phyloP scores from a whole-genome alignment of 2,113 vertebrate species.

The Ramphastos sulfuratus region DNA sequence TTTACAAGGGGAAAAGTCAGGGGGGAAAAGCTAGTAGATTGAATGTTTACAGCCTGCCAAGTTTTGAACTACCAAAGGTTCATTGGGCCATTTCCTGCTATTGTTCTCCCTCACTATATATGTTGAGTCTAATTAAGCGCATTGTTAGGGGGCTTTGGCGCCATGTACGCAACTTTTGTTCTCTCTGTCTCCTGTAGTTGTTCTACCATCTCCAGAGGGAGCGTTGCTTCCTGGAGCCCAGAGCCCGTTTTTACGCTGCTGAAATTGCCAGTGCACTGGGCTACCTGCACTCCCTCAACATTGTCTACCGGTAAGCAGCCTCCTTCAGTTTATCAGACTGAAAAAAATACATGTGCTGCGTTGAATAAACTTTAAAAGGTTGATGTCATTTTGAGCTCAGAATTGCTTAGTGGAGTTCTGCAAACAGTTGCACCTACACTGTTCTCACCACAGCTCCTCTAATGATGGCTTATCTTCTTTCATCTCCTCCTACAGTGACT shows the following conservation, averaged over 20 bases:
- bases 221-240: slow-evolving; percentile 94
- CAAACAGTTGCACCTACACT: not conserved
- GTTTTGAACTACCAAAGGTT: slow-evolving; percentile 46
- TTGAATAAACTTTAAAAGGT: not conserved
- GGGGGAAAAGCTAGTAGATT: slow-evolving; percentile 69
- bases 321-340: not conserved
- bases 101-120: slow-evolving; percentile 66
- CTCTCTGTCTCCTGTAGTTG: slow-evolving; percentile 80
- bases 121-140: slow-evolving; percentile 65
- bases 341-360: fast-evolving
- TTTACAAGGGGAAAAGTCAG: slow-evolving; percentile 68
- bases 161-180: slow-evolving; percentile 27
- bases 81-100: slow-evolving; percentile 70
- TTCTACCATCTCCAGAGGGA: slow-evolving; percentile 99
- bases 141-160: slow-evolving; percentile 59
- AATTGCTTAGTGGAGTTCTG: not conserved
- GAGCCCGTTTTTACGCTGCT: slow-evolving; percentile 94
- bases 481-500: slow-evolving; percentile 76
- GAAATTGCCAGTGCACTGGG: slow-evolving; percentile 97
- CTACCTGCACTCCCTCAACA: slow-evolving; percentile 97
- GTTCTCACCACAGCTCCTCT: not conserved
- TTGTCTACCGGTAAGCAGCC: slow-evolving; percentile 87
- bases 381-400: not conserved
- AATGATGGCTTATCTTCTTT: not conserved
- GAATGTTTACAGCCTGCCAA: slow-evolving; percentile 63